Base-by-base conservation (phyloP, 2,113 vertebrate genomes). In the Lampris incognitus region DNA sequence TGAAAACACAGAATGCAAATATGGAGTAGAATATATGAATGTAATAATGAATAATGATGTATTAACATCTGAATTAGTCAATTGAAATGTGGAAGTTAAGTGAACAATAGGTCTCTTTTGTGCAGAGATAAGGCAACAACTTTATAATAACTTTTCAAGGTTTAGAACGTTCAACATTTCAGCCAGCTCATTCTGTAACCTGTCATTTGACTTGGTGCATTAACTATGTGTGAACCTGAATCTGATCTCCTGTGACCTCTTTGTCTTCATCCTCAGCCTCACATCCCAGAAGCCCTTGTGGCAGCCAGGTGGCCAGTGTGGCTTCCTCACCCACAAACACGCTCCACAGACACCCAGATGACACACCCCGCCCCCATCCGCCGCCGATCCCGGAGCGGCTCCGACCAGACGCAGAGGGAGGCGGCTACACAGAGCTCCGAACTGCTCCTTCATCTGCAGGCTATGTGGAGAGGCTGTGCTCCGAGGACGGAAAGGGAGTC, bases 371-470 rank as follows among this genome's bases (percentile, higher is more conserved):
- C 9, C 36, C 86, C 81, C 91, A 92, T 1, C 76, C 93, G 0
- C 92, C 90, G 8, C 92, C 83, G 44, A 85, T 89, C 71, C 93
- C 91, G 0, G 93, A 87, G 0, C 82, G 92, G 0, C 48, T 9
- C 50, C 85, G 89, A 0, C 90, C 92, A 0, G 61, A 86, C 0
- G 2, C 5, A 0, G 78, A 70, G 0, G 74, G 82, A 72, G 92
- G 92, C 90, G 95, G 94, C 90, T 96, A 96, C 92, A 94, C 96
- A 0, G 94, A 95, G 82, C 96, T 95, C 92, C 62, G 82, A 56
- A 72, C 85, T 3, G 42, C 49, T 85, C 68, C 89, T 63, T 24
- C 24, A 24, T 24, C 24, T 24, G 24, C 94, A 92, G 86, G 94
- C 92, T 95, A 94, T 0, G 95, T 95, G 72, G 95, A 95, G 65